Conservation (phyloP, 2,113 vertebrate genomes). For the Prochilodus magdalenae region DNA sequence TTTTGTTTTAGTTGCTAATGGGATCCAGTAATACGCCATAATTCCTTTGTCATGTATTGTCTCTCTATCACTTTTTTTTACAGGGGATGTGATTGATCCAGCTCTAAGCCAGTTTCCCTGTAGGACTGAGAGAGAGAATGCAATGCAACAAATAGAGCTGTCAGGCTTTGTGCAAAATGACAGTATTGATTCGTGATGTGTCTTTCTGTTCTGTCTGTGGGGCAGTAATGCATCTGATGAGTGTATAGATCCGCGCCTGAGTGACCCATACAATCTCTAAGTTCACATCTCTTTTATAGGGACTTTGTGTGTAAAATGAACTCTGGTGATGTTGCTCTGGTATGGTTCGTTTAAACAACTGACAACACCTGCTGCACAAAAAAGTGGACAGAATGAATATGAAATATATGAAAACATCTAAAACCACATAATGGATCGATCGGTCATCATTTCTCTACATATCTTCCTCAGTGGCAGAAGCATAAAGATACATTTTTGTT, state of each 20-base stretch:
- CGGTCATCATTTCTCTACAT: no score
- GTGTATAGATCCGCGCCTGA: slow-evolving; percentile 23
- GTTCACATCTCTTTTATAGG: slow-evolving; percentile 1
- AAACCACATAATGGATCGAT: no score
- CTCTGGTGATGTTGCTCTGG: no score
- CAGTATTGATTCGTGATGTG: not conserved
- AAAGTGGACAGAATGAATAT: no score
- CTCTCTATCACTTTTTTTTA: not conserved
- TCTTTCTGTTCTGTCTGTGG: not conserved
- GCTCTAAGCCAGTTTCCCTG: not conserved
- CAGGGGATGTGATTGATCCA: slow-evolving; percentile 12
- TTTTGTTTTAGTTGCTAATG: not conserved
- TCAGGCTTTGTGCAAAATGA: not conserved
- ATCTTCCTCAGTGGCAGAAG: no score
- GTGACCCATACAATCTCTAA: not conserved
- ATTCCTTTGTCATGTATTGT: not conserved
- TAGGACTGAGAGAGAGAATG: not conserved
- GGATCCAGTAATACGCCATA: not conserved
- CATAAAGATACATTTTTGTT: no score
- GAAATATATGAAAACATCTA: no score
- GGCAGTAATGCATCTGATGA: slow-evolving; percentile 26
- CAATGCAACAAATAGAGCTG: not conserved
- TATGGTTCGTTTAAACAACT: no score
- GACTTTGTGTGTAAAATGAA: no score
- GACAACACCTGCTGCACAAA: no score